Evolutionary conservation across 1,140 invertebrate species (phyloP).

Genomic region (Drosophila hydei): DNA sequence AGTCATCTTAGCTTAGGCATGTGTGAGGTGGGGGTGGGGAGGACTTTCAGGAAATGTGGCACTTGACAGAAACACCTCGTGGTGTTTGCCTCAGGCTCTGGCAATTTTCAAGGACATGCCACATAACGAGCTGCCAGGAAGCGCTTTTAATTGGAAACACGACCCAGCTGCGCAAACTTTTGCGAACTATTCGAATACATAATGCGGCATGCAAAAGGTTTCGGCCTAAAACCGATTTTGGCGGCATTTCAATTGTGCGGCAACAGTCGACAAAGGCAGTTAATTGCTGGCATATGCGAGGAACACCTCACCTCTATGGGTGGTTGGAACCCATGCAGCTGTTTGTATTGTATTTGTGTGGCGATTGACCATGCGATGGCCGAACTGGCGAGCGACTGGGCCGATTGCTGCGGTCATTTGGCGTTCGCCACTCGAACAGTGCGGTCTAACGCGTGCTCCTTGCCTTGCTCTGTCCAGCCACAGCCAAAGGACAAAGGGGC

Average conservation of each 20-base stretch:
- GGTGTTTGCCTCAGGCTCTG: slow-evolving; percentile 2
- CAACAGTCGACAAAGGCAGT: slow-evolving; percentile 33
- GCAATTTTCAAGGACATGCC: slow-evolving; percentile 41
- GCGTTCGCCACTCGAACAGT: slow-evolving; percentile 70
- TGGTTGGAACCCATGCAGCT: slow-evolving; percentile 1
- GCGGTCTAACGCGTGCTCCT: slow-evolving; percentile 69
- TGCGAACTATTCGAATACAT: slow-evolving; percentile 29
- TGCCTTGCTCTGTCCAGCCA: slow-evolving; percentile 18
- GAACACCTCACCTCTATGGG: not conserved
- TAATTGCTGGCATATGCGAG: slow-evolving; percentile 28
- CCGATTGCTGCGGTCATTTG: slow-evolving; percentile 64
- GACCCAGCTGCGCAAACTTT: not conserved
- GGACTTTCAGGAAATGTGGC: slow-evolving; percentile 43
- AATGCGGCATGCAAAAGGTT: slow-evolving; percentile 41
- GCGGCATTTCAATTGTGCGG: slow-evolving; percentile 42
- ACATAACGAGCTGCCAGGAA: slow-evolving; percentile 23
- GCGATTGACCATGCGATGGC: slow-evolving; percentile 31
- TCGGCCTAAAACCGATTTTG: slow-evolving; percentile 28
- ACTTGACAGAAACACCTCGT: slow-evolving; percentile 28
- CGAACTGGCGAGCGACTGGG: slow-evolving; percentile 36
- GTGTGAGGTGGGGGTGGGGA: not conserved
- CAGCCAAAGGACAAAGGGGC: slow-evolving; percentile 31
- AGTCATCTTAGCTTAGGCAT: slow-evolving; percentile 53
- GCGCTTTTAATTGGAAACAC: slow-evolving; percentile 49
- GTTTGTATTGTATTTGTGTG: not conserved